A percentile compares a stretch with the other conserved stretches of the same genome.
These are phyloP conservation scores for Leptinotarsa haldemani DNA, from an alignment of 2,888 invertebrate species.

Conservation along the genomic window DNA sequence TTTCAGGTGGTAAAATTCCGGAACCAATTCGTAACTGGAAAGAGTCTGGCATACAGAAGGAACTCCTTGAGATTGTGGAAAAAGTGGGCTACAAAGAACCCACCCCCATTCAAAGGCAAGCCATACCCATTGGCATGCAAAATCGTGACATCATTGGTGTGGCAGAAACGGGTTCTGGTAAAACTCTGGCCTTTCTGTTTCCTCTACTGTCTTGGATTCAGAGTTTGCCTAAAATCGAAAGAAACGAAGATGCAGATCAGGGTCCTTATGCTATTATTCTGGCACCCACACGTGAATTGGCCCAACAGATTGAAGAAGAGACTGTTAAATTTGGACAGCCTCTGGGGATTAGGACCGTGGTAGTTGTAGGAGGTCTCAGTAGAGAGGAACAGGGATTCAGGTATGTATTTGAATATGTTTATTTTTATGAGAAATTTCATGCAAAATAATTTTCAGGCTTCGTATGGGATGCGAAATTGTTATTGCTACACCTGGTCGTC, in stretches of 20 bases:
- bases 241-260: slow-evolving; percentile 90
- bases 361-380: slow-evolving; percentile 97
- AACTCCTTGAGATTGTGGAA: slow-evolving; percentile 93
- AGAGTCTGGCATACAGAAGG: slow-evolving; percentile 90
- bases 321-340: slow-evolving; percentile 97
- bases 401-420: slow-evolving; percentile 8
- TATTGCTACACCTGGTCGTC: slow-evolving; percentile 98
- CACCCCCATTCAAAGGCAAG: slow-evolving; percentile 98
- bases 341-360: slow-evolving; percentile 90
- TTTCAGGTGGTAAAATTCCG: slow-evolving; percentile 88
- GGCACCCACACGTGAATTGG: slow-evolving; percentile 99
- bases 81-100: slow-evolving; percentile 97
- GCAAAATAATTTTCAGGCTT: slow-evolving; percentile 68
- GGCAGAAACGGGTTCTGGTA: slow-evolving; percentile 97
- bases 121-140: slow-evolving; percentile 97
- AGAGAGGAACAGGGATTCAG: slow-evolving; percentile 97
- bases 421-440: neutral
- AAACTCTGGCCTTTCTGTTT: slow-evolving; percentile 97
- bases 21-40: slow-evolving; percentile 96
- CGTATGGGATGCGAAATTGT: slow-evolving; percentile 99
- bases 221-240: slow-evolving; percentile 94
- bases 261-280: slow-evolving; percentile 99
- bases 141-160: slow-evolving; percentile 95
- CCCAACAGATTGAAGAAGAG: slow-evolving; percentile 99
- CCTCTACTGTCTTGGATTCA: slow-evolving; percentile 98